Base-by-base conservation (phyloP, 1,140 invertebrate genomes). In the Drosophila baimaii region DNA sequence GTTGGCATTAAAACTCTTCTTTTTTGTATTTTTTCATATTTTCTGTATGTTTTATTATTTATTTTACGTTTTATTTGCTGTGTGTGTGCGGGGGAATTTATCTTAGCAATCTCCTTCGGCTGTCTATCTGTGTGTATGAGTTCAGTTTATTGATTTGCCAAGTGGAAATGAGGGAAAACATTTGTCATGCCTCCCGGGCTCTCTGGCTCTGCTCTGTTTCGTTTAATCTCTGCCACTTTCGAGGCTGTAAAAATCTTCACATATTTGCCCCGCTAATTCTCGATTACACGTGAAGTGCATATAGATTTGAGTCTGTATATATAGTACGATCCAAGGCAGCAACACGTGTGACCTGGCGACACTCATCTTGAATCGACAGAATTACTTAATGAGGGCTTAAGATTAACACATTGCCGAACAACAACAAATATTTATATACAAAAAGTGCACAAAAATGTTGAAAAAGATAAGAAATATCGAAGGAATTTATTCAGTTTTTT, bases 101-200 rank as follows among this genome's bases (percentile, higher is more conserved):
- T 86, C 82, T 85, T 74, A 57, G 74, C 69, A 75, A 85, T 54
- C 52, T 59, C 37, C 47, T 73, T 75, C 47, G 49, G 62, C 39
- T 66, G 46, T 69, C 65, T 65, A 62, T 70, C 39, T 71, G 44
- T 77, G 19, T 70, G 44, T 77, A 23, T 70, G 43, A 70, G 17
- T 71, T 75, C 33, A 27, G 23, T 86, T 79, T 79, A 83, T 89
- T 83, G 77, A 77, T 77, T 77, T 82, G 79, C 79, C 62, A 82
- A 82, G 63, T 82, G 75, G 74, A 65, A 65, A 52, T 54, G 65
- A 56, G 75, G 74, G 21, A 77, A 69, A 69, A 77, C 51, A 77
- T 77, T 77, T 65, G 51, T 33, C 31, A 70, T 59, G 37, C 37
- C 69, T 41, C 35, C n/a, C 13, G 35, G 35, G 12, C 31, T 37